These are phyloP conservation scores for Saccopteryx leptura DNA, from an alignment of 2,113 vertebrate species.

Conservation along the genomic window DNA sequence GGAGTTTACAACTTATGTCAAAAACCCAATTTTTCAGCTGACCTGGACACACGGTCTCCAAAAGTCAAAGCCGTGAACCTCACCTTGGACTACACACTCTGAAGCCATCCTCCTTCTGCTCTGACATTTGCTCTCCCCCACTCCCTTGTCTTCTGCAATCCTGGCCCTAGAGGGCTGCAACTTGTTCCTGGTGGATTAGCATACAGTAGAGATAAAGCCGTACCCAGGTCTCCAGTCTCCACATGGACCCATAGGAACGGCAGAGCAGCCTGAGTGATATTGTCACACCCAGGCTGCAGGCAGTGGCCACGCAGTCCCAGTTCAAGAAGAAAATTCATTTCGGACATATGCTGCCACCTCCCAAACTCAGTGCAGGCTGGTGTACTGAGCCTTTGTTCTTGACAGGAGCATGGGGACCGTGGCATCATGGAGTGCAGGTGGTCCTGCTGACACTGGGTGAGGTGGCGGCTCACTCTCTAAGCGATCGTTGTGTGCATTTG, in stretches of 20 bases:
- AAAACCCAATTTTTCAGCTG: conserved; percentile 69
- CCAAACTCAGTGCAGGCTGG: background rate
- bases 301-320: conserved; percentile 85
- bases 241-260: conserved; percentile 60
- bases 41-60: background rate
- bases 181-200: conserved; percentile 37
- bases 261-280: conserved; percentile 76
- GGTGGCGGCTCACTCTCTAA: too few relatives aligned
- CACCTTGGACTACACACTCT: background rate
- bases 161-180: conserved; percentile 46
- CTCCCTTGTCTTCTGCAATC: background rate
- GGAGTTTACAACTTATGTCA: conserved; percentile 86
- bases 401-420: background rate
- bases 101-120: background rate
- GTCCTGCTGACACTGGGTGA: background rate
- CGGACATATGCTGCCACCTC: conserved; percentile 82
- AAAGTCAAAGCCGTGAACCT: conserved; percentile 56
- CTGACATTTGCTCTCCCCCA: background rate
- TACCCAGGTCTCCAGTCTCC: background rate
- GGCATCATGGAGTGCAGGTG: background rate
- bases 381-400: conserved; percentile 65
- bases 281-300: conserved; percentile 85
- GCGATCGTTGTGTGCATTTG: background rate
- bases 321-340: conserved; percentile 88
- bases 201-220: conserved; percentile 66